Base-by-base conservation (phyloP, 2,888 invertebrate genomes). In the Antheraea yamamai region DNA sequence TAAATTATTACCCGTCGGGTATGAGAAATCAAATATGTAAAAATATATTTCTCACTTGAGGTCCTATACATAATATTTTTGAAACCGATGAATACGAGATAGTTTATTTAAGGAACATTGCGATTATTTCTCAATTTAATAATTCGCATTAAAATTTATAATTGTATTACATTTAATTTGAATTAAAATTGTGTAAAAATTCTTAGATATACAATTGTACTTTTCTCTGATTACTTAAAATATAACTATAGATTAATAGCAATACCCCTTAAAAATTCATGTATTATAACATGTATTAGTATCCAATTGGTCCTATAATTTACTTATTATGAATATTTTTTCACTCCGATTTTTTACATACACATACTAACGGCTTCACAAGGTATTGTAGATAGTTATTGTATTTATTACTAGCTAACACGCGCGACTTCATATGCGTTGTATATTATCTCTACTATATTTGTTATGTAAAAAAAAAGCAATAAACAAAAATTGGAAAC, bases 1-100 rank as follows among this genome's bases (percentile, higher is more conserved):
- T 70, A 70, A 70, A 70, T 70, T 70, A 70, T 70, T 70, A 39
- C 70, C 70, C 70, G 39, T 66, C 14, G 30, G 47, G 64, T 66
- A 66, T 30, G 26, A 12, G 64, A 26, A 66, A 16, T 66, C 30
- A 66, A 6, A 30, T 66, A 16, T 4, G 64, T 16, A 16, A 26
- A 18, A 66, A 30, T 30, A 30, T 66, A 30, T 66, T 66, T 66
- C 16, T 66, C 30, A 30, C 20, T 23, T 47, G 8, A 23, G 61
- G 61, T 12, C n/a, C n/a, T n/a, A 58, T 7, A 23, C 2, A 23
- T 61, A 23, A 61, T 61, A 61, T 61, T 23, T 55, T 7, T 58
- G 6, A n/a, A n/a, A 26, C 16, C 30, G 26, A n/a, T n/a, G 20
- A 61, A 20, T 8, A 61, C n/a, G 20, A 61, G 23, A n/a, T 61